Conservation (phyloP, 2,113 vertebrate species). For the Hemiscyllium ocellatum region DNA sequence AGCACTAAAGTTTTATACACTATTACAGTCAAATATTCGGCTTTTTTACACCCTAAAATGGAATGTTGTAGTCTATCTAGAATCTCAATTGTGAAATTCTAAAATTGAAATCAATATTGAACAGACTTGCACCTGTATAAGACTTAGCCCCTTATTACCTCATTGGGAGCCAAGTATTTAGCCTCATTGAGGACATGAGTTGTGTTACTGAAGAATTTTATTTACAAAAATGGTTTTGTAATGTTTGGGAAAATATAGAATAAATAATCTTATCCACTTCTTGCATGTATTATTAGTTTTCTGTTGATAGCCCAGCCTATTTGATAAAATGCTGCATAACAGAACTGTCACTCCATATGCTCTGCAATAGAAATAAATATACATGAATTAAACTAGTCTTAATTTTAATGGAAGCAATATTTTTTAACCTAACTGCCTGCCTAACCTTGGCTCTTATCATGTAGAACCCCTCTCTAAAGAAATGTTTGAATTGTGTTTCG, state of each 20-base stretch:
- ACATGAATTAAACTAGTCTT: not conserved
- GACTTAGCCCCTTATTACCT: not conserved
- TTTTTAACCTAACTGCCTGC: slow-evolving; percentile 2
- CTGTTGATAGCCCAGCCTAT: not conserved
- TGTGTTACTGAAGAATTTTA: not conserved
- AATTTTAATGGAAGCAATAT: slow-evolving; percentile 34
- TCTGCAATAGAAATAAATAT: not conserved
- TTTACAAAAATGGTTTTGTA: not conserved
- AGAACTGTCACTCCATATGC: not conserved
- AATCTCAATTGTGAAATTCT: not conserved
- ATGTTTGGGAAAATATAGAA: not conserved
- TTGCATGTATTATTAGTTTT: not conserved
- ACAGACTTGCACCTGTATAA: not conserved
- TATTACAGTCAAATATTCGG: not conserved
- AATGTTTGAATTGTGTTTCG: slow-evolving; percentile 11
- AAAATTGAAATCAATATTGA: not conserved
- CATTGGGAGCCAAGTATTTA: not conserved
- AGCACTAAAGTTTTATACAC: not conserved
- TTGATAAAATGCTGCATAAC: not conserved
- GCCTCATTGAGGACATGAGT: not conserved
- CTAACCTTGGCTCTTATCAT: not conserved
- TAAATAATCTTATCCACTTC: not conserved
- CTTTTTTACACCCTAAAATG: not conserved
- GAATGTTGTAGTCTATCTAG: not conserved
- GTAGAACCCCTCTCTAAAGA: not conserved